These are phyloP conservation scores for Argyra leucocephala DNA, from an alignment of 2,888 invertebrate genomes.

Conservation along the genomic window DNA sequence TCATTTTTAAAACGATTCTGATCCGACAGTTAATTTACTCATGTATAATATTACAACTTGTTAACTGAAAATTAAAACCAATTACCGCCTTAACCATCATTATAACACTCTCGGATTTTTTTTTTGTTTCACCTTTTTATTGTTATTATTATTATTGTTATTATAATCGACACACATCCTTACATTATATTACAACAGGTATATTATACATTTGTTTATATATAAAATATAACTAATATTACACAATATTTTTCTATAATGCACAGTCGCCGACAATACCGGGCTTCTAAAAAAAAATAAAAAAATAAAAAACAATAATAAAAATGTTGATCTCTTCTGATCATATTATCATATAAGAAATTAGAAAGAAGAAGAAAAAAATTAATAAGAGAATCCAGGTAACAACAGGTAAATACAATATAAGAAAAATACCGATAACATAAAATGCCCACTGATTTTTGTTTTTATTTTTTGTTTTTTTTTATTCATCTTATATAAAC, in stretches of 20 bases:
- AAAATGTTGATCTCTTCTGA: not conserved
- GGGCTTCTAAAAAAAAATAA: not conserved
- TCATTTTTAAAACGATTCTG: conserved; percentile 4
- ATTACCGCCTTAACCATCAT: conserved; percentile 4
- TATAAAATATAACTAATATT: not conserved
- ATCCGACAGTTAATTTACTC: conserved; percentile 8
- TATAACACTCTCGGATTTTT: not conserved
- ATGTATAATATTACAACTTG: conserved; percentile 4
- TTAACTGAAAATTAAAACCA: conserved; percentile 6
- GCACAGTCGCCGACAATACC: not conserved
- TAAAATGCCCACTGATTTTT: not conserved
- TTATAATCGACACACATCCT: not conserved
- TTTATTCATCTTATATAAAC: not conserved
- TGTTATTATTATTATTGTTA: too few relatives aligned
- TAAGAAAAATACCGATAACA: conserved; percentile 2
- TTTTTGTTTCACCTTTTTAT: too few relatives aligned
- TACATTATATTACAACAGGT: not conserved
- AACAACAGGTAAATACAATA: not conserved
- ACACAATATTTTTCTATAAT: not conserved
- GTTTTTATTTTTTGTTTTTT: not conserved
- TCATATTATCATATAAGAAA: not conserved
- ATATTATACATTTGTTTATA: not conserved
- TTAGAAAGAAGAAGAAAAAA: not conserved
- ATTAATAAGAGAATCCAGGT: not conserved
- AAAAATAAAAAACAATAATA: not conserved